These are phyloP conservation scores for Tetraodon nigroviridis DNA, from an alignment of 2,113 vertebrate species.

Conservation along the genomic window DNA sequence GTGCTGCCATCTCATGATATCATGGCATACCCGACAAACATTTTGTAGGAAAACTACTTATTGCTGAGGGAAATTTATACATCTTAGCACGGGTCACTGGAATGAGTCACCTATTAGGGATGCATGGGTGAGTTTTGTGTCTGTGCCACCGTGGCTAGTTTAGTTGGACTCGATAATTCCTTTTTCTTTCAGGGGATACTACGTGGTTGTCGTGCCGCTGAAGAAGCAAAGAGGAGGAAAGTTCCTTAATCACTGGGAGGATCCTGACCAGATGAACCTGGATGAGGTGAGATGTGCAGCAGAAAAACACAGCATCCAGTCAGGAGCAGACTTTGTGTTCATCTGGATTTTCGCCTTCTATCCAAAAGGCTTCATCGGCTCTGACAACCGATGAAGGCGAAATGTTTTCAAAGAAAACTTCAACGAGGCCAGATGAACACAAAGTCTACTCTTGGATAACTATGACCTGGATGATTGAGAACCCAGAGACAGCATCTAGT, in stretches of 20 bases:
- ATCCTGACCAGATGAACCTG: slow-evolving; percentile 96
- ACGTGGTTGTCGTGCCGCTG: slow-evolving; percentile 95
- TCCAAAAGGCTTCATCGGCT: too few species aligned
- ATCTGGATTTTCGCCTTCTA: too few species aligned
- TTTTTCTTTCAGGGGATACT: slow-evolving; percentile 83
- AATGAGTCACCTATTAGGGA: slow-evolving; percentile 11
- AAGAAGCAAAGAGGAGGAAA: slow-evolving; percentile 92
- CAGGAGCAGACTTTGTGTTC: too few species aligned
- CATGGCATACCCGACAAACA: neutral
- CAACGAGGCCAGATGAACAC: too few species aligned
- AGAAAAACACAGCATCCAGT: neutral
- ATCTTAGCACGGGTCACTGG: neutral
- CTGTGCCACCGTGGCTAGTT: neutral
- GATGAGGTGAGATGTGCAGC: slow-evolving; percentile 82
- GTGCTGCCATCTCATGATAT: neutral
- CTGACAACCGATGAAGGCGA: too few species aligned
- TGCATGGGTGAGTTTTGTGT: too few species aligned
- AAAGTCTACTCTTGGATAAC: too few species aligned
- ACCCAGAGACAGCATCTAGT: too few species aligned
- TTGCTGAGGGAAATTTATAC: too few species aligned
- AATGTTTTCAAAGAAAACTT: too few species aligned
- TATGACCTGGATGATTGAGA: too few species aligned
- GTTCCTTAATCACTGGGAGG: slow-evolving; percentile 90
- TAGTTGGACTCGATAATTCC: neutral
- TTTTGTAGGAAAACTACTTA: neutral